phyloP scores from a whole-genome alignment of 1,140 invertebrate genomes.

The Atta cephalotes region DNA sequence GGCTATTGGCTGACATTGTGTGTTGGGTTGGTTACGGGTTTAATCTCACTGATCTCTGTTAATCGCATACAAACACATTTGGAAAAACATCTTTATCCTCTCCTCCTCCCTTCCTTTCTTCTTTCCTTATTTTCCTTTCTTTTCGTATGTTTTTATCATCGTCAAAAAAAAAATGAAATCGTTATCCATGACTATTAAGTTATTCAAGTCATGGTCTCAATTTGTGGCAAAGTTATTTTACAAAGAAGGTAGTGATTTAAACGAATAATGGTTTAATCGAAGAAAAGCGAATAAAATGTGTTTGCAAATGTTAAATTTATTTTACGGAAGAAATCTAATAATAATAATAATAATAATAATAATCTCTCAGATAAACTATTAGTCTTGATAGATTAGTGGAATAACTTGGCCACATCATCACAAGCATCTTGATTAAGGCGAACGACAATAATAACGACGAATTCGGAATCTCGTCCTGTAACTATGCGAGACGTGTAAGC shows the following conservation, averaged over 20 bases:
- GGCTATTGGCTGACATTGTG: constrained; percentile 84
- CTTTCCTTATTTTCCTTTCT: background rate
- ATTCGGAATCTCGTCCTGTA: constrained; percentile 31
- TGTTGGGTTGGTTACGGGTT: constrained; percentile 85
- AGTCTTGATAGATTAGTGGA: background rate
- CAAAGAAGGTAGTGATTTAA: background rate
- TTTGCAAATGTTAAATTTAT: background rate
- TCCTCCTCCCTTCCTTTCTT: no score
- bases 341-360: background rate
- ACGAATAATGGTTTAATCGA: background rate
- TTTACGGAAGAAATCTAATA: background rate
- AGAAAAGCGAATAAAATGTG: background rate
- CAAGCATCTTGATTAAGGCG: background rate
- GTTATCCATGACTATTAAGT: background rate
- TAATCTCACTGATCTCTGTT: constrained; percentile 74
- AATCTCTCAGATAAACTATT: background rate
- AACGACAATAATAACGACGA: constrained; percentile 22
- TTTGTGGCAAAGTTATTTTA: background rate
- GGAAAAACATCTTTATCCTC: background rate
- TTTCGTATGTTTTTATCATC: constrained; percentile 48
- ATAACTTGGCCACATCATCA: constrained; percentile 10
- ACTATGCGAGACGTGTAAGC: background rate
- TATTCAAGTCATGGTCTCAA: constrained; percentile 9
- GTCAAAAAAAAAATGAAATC: constrained; percentile 42
- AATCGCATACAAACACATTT: constrained; percentile 56